Base-by-base conservation (phyloP, 2,888 invertebrate genomes). In the Caenorhabditis sp. region DNA sequence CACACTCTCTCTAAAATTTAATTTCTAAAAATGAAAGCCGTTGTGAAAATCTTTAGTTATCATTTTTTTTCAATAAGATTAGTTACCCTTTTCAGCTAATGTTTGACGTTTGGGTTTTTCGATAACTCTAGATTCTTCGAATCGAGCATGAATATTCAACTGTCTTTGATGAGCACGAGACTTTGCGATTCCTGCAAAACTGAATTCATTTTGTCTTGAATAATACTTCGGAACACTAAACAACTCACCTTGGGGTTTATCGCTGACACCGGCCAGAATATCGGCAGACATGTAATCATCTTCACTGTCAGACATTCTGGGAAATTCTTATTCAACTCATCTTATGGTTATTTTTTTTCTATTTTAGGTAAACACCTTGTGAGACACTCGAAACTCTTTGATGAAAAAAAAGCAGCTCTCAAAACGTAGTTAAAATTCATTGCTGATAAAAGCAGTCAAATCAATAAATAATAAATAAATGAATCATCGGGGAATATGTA, bases 261-360 rank as follows among this genome's bases (percentile, higher is more conserved):
- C 61, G 55, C 62, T 60, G 10, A 70, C 67, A 54, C 69, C 78
- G 12, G 60, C 53, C 2, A 85, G 70, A 58, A 85, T 77, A n/a
- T 77, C 78, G n/a, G 76, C 84, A 3, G 83, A 83, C 85, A 85
- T 85, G 69, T 83, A 85, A 69, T 85, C 85, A 55, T 84, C 85
- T 14, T 83, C 84, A 26, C 70, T 68, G 36, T 79, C 79, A 49
- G 79, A 81, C 77, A 77, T 76, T 69, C 58, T 70, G 53, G 23
- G 53, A 63, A 5, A 17, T 43, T 43, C 54, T 50, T 26, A 63
- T 3, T 49, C 37, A 57, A 61, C 8, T 43, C 43, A 31, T 10
- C 10, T 10, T 31, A 31, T 31, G 31, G 10, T 4, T n/a, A n/a
- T 51, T 51, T n/a, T n/a, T 51, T 51, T 51, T 51, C 19, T 12